These are phyloP conservation scores for Lomographa bimaculata DNA, from an alignment of 2,888 invertebrate genomes.

Conservation along the genomic window DNA sequence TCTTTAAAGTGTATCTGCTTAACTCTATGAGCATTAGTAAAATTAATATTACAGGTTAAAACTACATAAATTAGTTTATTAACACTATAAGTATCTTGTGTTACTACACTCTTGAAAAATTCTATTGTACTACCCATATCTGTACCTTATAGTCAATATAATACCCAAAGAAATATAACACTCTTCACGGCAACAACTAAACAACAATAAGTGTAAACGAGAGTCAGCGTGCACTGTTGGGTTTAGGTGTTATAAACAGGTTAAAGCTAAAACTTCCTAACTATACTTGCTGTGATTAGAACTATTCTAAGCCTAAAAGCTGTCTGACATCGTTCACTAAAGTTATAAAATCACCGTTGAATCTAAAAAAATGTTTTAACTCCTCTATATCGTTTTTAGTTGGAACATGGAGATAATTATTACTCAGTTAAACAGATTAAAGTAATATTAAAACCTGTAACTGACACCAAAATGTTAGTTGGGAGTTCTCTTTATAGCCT, in stretches of 20 bases:
- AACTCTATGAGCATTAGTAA: slow-evolving; percentile 4
- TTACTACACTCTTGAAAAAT: slow-evolving; percentile 2
- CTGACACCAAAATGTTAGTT: slow-evolving; percentile 6
- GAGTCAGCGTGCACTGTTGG: slow-evolving; percentile 2
- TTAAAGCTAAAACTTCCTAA: slow-evolving; percentile 2
- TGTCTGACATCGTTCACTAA: slow-evolving; percentile 2
- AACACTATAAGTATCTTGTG: background rate
- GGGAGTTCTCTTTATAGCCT: no score
- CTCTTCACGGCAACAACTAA: slow-evolving; percentile 1
- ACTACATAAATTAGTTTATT: background rate
- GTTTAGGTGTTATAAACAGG: slow-evolving; percentile 4
- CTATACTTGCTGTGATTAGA: slow-evolving; percentile 1
- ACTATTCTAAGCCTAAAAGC: slow-evolving; percentile 3
- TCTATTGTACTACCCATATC: slow-evolving; percentile 1
- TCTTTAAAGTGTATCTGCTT: slow-evolving; percentile 5
- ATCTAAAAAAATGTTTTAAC: no score
- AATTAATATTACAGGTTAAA: slow-evolving; percentile 1
- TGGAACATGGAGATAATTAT: background rate
- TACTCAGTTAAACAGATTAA: no score
- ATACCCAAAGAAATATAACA: background rate
- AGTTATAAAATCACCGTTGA: background rate
- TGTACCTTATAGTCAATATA: slow-evolving; percentile 1
- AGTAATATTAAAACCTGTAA: no score
- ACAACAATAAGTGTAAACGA: slow-evolving; percentile 4
- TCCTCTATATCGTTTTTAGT: no score